phyloP scores from a whole-genome alignment of 2,797 vertebrate genomes.

The Enteromius radiatus region DNA sequence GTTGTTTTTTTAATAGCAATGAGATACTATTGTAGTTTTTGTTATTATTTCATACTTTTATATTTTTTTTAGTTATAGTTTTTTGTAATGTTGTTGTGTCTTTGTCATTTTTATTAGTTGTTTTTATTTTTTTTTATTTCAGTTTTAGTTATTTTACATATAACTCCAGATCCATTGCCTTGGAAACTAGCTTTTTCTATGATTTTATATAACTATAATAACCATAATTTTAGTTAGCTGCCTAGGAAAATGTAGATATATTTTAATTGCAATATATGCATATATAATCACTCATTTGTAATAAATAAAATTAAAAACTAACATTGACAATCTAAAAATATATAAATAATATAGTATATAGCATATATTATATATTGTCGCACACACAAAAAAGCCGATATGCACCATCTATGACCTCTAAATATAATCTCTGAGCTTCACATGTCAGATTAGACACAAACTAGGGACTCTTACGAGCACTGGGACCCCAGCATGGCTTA shows the following conservation, averaged over 20 bases:
- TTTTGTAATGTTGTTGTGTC: not conserved
- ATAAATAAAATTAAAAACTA: too few species aligned
- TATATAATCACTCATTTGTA: too few species aligned
- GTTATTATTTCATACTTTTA: too few species aligned
- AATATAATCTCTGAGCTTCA: conserved; percentile 68
- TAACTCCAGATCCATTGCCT: not conserved
- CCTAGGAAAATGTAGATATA: not conserved
- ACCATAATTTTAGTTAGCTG: not conserved
- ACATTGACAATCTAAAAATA: too few species aligned
- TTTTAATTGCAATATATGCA: too few species aligned
- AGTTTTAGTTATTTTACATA: not conserved
- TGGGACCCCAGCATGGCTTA: conserved; percentile 24
- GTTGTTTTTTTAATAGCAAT: not conserved
- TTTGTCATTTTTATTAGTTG: not conserved
- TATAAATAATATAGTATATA: too few species aligned
- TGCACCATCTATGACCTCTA: conserved; percentile 22
- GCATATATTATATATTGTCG: too few species aligned
- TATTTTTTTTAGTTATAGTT: not conserved
- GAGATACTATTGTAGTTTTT: not conserved
- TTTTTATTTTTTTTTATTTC: not conserved
- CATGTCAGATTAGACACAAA: conserved; percentile 73
- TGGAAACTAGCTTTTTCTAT: not conserved
- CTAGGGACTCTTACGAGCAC: conserved; percentile 63
- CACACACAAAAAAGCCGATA: not conserved
- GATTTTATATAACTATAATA: not conserved